Conservation (phyloP, 2,797 vertebrate species). For the Sebastes kiyomatsui region DNA sequence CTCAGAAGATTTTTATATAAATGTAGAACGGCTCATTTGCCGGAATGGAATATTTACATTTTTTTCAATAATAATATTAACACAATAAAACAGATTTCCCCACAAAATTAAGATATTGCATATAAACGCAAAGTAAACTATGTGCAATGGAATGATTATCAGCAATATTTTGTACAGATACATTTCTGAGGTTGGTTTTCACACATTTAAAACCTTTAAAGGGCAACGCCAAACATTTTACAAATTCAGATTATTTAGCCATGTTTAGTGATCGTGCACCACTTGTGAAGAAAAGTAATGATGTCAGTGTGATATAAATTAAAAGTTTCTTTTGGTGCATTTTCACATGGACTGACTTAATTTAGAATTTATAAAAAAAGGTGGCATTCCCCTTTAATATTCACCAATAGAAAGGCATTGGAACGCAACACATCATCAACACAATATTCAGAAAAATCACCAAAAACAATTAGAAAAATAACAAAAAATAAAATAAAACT, state of each 20-base stretch:
- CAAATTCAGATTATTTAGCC: not conserved
- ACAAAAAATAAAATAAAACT: not conserved
- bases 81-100: constrained; percentile 70
- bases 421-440: constrained; percentile 60
- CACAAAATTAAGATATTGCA: constrained; percentile 79
- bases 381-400: constrained; percentile 38
- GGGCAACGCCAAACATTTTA: not conserved
- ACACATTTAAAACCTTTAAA: constrained; percentile 57
- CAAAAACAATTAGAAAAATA: constrained; percentile 22
- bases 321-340: not conserved
- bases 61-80: constrained; percentile 76
- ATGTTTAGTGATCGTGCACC: not conserved
- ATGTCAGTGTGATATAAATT: not conserved
- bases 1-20: constrained; percentile 92
- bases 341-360: not conserved
- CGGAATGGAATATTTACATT: constrained; percentile 89
- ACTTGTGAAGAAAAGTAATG: not conserved
- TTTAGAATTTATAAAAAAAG: not conserved
- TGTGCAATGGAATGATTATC: constrained; percentile 88
- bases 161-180: constrained; percentile 80
- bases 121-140: constrained; percentile 72
- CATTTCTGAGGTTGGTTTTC: constrained; percentile 77
- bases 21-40: constrained; percentile 83
- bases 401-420: constrained; percentile 66
- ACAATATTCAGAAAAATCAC: constrained; percentile 63